Evolutionary conservation across 1,140 invertebrate species (phyloP).

Genomic region (Drosophila guanche): DNA sequence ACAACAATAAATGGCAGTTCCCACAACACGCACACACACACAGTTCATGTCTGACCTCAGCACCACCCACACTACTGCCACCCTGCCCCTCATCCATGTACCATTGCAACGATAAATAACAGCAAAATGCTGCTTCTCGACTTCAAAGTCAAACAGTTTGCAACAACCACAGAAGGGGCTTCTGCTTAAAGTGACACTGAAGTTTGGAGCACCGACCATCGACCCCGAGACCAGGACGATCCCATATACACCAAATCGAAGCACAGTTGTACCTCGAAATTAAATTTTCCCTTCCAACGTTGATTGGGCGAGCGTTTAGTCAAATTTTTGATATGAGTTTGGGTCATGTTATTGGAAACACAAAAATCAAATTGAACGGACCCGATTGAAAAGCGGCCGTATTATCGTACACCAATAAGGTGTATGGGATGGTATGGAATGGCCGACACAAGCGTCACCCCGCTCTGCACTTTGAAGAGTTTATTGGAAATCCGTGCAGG

Average conservation of each 20-base stretch:
- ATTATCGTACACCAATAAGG: slow-evolving; percentile 56
- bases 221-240: slow-evolving; percentile 2
- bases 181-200: slow-evolving; percentile 57
- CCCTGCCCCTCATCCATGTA: slow-evolving; percentile 8
- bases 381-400: slow-evolving; percentile 56
- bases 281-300: slow-evolving; percentile 57
- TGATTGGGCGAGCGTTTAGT: slow-evolving; percentile 1
- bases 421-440: slow-evolving; percentile 31
- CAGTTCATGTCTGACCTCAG: slow-evolving; percentile 7
- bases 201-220: slow-evolving; percentile 35
- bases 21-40: slow-evolving; percentile 1
- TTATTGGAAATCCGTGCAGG: slow-evolving; percentile 38
- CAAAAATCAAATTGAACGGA: slow-evolving; percentile 67
- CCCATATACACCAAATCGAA: no score
- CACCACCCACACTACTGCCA: neutral
- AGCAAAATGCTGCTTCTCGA: slow-evolving; percentile 24
- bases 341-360: slow-evolving; percentile 31
- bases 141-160: slow-evolving; percentile 36
- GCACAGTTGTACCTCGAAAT: slow-evolving; percentile 68
- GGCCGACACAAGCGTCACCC: neutral
- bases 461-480: slow-evolving; percentile 6
- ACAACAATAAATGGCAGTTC: slow-evolving; percentile 54
- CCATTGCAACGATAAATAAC: slow-evolving; percentile 42
- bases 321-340: slow-evolving; percentile 12
- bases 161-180: slow-evolving; percentile 46